phyloP scores from a whole-genome alignment of 2,797 vertebrate species.

The Xenentodon cancila region DNA sequence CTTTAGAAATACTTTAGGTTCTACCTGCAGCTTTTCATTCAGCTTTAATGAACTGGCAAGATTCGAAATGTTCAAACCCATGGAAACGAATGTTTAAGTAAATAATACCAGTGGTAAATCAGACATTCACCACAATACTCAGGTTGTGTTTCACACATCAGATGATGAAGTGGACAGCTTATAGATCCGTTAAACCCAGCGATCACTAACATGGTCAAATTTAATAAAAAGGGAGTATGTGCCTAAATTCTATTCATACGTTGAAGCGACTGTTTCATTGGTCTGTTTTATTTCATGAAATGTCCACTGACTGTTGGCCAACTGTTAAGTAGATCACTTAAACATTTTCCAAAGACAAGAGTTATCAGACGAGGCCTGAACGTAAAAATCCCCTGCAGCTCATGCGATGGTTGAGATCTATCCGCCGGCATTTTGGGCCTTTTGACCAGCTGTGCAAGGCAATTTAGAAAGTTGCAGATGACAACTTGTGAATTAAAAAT shows the following conservation, averaged over 20 bases:
- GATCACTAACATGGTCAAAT: slow-evolving; percentile 7
- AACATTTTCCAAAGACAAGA: background rate
- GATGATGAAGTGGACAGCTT: background rate
- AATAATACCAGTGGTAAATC: slow-evolving; percentile 12
- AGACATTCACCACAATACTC: background rate
- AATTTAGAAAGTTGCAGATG: background rate
- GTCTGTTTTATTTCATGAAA: background rate
- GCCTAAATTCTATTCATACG: slow-evolving; percentile 14
- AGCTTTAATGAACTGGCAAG: background rate
- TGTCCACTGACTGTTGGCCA: slow-evolving; percentile 7
- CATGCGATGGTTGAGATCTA: too few species aligned
- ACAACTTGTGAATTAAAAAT: background rate
- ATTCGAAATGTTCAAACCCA: background rate
- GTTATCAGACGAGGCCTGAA: slow-evolving; percentile 17
- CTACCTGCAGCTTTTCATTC: slow-evolving; percentile 21
- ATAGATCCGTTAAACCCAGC: slow-evolving; percentile 11
- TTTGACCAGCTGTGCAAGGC: too few species aligned
- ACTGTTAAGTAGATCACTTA: background rate
- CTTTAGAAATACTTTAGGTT: too few species aligned
- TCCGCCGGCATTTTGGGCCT: too few species aligned
- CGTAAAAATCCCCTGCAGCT: background rate
- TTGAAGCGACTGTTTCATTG: background rate
- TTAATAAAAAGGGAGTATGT: background rate
- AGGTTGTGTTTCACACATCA: slow-evolving; percentile 22
- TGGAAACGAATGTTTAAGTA: background rate